phyloP scores from a whole-genome alignment of 2,797 vertebrate species.

The Craterocephalus amniculus region DNA sequence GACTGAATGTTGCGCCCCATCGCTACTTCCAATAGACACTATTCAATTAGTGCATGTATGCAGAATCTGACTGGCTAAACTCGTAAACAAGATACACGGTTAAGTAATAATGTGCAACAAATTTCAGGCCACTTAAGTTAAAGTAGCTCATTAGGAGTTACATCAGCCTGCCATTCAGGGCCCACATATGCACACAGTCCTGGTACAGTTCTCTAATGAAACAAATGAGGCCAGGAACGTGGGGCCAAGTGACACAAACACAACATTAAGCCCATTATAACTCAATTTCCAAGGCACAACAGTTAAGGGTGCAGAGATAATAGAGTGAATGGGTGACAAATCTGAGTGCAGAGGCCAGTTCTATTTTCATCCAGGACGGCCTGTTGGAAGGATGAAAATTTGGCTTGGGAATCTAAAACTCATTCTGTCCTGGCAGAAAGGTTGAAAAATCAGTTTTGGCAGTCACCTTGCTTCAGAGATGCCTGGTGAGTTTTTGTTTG shows the following conservation, averaged over 20 bases:
- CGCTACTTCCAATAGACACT: conserved; percentile 5
- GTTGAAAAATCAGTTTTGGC: conserved; percentile 69
- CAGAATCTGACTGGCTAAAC: conserved; percentile 21
- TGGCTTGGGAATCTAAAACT: conserved; percentile 55
- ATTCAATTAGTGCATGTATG: conserved; percentile 24
- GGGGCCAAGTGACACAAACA: conserved; percentile 41
- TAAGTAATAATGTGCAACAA: conserved; percentile 8
- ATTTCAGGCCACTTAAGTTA: conserved; percentile 35
- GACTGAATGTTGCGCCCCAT: neutral
- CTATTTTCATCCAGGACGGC: conserved; percentile 60
- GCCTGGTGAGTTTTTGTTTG: conserved; percentile 63
- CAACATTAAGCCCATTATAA: conserved; percentile 45
- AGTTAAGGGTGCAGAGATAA: conserved; percentile 42
- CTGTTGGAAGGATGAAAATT: conserved; percentile 49
- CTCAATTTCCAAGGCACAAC: conserved; percentile 41
- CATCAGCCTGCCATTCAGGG: conserved; percentile 23
- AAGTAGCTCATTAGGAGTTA: conserved; percentile 32
- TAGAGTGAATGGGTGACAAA: conserved; percentile 55
- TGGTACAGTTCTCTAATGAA: conserved; percentile 29
- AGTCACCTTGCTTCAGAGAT: conserved; percentile 75
- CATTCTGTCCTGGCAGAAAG: conserved; percentile 58
- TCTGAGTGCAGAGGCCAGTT: conserved; percentile 51
- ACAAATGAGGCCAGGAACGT: conserved; percentile 33
- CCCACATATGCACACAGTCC: conserved; percentile 17
- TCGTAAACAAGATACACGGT: conserved; percentile 20